phyloP scores from a whole-genome alignment of 2,113 vertebrate genomes.

The Phoxinus phoxinus region DNA sequence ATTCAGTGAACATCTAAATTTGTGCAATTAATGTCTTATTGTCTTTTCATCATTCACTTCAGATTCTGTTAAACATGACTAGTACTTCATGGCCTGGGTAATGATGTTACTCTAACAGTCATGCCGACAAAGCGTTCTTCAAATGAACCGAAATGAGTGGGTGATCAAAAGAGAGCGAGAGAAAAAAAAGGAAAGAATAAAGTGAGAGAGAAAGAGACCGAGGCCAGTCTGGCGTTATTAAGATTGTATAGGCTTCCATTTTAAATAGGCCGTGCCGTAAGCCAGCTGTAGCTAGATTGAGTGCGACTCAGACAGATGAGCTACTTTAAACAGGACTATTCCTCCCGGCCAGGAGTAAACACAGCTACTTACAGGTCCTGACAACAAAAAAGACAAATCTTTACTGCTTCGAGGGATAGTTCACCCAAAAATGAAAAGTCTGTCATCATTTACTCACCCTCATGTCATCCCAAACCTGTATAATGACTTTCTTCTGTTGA shows the following conservation, averaged over 20 bases:
- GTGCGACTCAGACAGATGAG: conserved; percentile 72
- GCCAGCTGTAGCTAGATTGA: conserved; percentile 56
- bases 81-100: conserved; percentile 32
- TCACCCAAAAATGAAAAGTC: conserved; percentile 16
- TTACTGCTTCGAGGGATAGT: conserved; percentile 12
- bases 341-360: conserved; percentile 65
- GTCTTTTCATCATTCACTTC: conserved; percentile 38
- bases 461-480: not conserved
- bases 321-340: conserved; percentile 70
- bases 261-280: conserved; percentile 62
- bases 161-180: conserved; percentile 1
- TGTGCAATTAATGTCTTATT: conserved; percentile 35
- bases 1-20: conserved; percentile 33
- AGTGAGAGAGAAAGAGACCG: conserved; percentile 32
- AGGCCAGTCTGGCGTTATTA: conserved; percentile 52
- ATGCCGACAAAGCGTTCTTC: conserved; percentile 13
- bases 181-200: conserved; percentile 30
- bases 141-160: conserved; percentile 2
- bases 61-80: conserved; percentile 35
- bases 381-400: conserved; percentile 25
- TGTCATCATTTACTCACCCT: conserved; percentile 7
- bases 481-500: not conserved
- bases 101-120: conserved; percentile 39
- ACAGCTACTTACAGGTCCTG: conserved; percentile 64
- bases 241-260: conserved; percentile 62